These are phyloP conservation scores for Perca schrenkii DNA, from an alignment of 2,113 vertebrate genomes.

Conservation along the genomic window DNA sequence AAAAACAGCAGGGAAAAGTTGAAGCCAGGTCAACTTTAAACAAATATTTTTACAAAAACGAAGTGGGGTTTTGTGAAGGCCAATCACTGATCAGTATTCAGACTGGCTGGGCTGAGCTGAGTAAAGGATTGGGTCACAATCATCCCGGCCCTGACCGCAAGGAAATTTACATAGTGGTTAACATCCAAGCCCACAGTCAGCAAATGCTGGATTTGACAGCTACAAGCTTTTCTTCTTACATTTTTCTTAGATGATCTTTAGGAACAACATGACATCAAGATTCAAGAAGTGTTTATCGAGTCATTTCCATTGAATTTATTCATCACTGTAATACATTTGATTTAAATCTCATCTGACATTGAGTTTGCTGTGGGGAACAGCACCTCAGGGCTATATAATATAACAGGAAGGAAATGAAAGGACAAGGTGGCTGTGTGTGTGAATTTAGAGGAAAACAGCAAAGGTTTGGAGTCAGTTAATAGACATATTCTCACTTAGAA, in stretches of 20 bases:
- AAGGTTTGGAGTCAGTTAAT: not conserved
- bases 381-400: not conserved
- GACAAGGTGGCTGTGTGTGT: not conserved
- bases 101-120: conserved; percentile 9
- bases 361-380: not conserved
- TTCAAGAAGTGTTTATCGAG: not conserved
- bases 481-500: not conserved
- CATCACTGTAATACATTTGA: not conserved
- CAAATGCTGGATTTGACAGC: not conserved
- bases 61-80: conserved; percentile 43
- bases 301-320: not conserved
- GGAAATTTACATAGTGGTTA: conserved; percentile 39
- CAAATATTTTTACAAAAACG: conserved; percentile 55
- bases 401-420: not conserved
- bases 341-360: not conserved
- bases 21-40: conserved; percentile 51
- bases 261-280: not conserved
- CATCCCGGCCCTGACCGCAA: conserved; percentile 26
- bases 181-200: not conserved
- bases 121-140: conserved; percentile 15
- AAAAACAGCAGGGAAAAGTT: conserved; percentile 51
- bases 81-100: conserved; percentile 53
- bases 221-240: not conserved
- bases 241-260: not conserved
- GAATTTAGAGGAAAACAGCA: not conserved